phyloP scores from a whole-genome alignment of 2,797 vertebrate genomes.

The Bradypodion pumilum region DNA sequence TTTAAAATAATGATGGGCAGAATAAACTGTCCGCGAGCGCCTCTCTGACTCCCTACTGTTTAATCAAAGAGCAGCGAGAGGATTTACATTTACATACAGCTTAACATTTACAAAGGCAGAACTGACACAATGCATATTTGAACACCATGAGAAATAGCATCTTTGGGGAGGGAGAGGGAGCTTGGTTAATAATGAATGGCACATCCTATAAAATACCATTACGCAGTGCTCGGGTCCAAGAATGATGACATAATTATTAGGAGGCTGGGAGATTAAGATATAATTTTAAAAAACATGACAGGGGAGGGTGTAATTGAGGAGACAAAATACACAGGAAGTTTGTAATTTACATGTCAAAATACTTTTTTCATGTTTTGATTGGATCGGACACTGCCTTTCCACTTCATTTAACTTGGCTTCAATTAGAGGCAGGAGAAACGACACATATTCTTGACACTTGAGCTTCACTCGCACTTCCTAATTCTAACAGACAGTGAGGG shows the following conservation, averaged over 20 bases:
- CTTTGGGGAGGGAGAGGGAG: conserved; percentile 73
- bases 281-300: conserved; percentile 84
- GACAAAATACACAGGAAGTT: conserved; percentile 84
- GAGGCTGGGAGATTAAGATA: conserved; percentile 83
- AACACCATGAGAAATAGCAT: conserved; percentile 75
- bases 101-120: conserved; percentile 72
- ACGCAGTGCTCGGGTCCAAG: conserved; percentile 78
- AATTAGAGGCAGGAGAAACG: conserved; percentile 78
- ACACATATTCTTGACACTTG: conserved; percentile 76
- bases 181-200: conserved; percentile 84
- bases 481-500: conserved; percentile 79
- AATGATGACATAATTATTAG: conserved; percentile 86
- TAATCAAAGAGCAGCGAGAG: conserved; percentile 65
- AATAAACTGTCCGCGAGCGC: conserved; percentile 62
- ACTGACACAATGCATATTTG: conserved; percentile 80
- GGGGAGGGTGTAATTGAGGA: conserved; percentile 82
- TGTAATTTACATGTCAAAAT: conserved; percentile 86
- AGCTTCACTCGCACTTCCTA: conserved; percentile 74
- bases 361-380: conserved; percentile 84
- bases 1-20: conserved; percentile 68
- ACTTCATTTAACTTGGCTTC: conserved; percentile 82
- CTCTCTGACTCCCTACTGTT: conserved; percentile 51
- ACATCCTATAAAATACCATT: conserved; percentile 82
- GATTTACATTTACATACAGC: too few species aligned
- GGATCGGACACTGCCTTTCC: conserved; percentile 81